Percentiles rank a stretch among this genome's conserved stretches.
These are phyloP conservation scores for Gryllus longicercus DNA, from an alignment of 2,888 invertebrate genomes.

Conservation along the genomic window DNA sequence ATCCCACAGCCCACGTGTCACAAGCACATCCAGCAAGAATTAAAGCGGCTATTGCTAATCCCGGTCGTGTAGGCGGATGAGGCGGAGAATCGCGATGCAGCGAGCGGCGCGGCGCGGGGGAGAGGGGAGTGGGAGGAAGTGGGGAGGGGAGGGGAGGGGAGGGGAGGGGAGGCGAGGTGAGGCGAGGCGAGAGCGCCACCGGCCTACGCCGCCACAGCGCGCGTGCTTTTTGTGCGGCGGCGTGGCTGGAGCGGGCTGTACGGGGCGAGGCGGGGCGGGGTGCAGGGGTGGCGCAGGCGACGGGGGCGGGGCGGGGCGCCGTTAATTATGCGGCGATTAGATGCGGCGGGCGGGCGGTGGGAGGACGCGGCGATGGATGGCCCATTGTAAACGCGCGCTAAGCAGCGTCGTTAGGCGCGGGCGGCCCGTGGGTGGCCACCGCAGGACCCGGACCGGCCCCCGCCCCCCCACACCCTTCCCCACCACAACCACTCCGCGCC, in stretches of 20 bases:
- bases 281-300: background rate
- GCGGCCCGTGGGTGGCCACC: constrained; percentile 2
- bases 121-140: too few species aligned
- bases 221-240: background rate
- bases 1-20: too few species aligned
- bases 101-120: too few species aligned
- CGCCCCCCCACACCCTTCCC: background rate
- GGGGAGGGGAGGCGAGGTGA: background rate
- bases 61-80: too few species aligned
- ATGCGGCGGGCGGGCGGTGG: constrained; percentile 3
- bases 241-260: background rate
- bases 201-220: background rate
- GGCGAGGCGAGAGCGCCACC: background rate
- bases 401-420: constrained; percentile 8
- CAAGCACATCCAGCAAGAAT: too few species aligned
- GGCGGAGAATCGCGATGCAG: too few species aligned
- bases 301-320: background rate
- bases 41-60: too few species aligned
- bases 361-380: constrained; percentile 17
- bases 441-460: background rate
- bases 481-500: background rate
- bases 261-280: background rate
- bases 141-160: too few species aligned
- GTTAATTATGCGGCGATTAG: constrained; percentile 17
- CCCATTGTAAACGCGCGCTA: constrained; percentile 17